Conservation (phyloP, 1,140 invertebrate species). For the Gryon sp. region DNA sequence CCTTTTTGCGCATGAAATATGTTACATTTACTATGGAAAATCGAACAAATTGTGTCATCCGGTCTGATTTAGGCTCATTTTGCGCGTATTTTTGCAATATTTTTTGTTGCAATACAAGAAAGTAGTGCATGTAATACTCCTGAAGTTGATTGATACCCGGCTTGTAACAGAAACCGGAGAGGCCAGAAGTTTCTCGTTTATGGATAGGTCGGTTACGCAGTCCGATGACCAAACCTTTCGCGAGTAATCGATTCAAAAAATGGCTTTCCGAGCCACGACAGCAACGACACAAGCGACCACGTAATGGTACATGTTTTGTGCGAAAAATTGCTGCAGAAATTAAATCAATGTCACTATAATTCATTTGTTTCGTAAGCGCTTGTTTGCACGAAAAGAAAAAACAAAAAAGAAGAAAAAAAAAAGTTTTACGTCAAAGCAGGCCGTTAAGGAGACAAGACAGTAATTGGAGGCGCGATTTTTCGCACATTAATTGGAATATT, state of each 20-base stretch:
- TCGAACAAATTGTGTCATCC: constrained; percentile 2
- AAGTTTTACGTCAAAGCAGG: constrained; percentile 5
- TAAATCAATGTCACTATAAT: constrained; percentile 27
- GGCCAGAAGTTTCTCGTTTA: constrained; percentile 48
- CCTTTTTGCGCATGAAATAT: no score
- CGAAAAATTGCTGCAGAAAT: constrained; percentile 7
- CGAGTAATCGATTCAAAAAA: constrained; percentile 27
- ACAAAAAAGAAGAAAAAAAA: neutral
- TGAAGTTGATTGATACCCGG: constrained; percentile 47
- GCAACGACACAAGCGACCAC: neutral
- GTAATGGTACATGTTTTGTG: neutral
- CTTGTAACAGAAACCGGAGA: constrained; percentile 52
- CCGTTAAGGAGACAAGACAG: constrained; percentile 33
- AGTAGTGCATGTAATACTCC: constrained; percentile 53
- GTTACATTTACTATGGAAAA: no score
- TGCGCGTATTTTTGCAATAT: constrained; percentile 3
- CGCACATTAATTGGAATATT: constrained; percentile 48
- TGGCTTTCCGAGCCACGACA: constrained; percentile 1
- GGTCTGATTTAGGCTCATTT: constrained; percentile 1
- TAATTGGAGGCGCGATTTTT: constrained; percentile 54
- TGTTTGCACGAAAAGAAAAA: neutral
- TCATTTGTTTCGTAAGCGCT: constrained; percentile 9
- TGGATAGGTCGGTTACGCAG: constrained; percentile 55
- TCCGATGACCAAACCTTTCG: constrained; percentile 41
- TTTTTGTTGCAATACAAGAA: constrained; percentile 43